Conservation (phyloP, 64 coral and sea anemone species). For the Porites australiensis region DNA sequence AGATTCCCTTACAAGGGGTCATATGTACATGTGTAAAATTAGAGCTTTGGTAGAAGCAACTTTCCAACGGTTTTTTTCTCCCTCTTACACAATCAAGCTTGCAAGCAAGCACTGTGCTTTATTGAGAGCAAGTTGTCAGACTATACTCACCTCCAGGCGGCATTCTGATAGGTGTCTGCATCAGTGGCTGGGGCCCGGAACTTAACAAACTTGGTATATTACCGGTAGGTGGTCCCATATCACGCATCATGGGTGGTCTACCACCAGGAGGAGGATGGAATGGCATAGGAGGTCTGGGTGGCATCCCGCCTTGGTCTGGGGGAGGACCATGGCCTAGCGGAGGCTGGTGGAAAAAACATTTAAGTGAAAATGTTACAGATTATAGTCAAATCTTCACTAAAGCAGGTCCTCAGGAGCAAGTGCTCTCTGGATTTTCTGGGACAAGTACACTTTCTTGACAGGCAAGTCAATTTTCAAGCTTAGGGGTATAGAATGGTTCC, state of each 20-base stretch:
- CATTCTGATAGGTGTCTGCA: constrained; percentile 33
- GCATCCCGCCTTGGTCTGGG: constrained; percentile 4
- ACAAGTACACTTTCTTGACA: too few species aligned
- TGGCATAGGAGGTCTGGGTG: constrained; percentile 1
- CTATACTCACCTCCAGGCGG: constrained; percentile 26
- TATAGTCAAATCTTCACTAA: too few species aligned
- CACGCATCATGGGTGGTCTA: constrained; percentile 3
- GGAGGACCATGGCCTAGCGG: constrained; percentile 23
- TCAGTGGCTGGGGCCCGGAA: neutral
- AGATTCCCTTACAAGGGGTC: too few species aligned
- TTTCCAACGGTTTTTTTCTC: too few species aligned
- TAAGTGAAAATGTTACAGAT: neutral
- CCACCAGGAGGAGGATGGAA: constrained; percentile 12
- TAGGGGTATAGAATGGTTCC: too few species aligned
- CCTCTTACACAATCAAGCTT: too few species aligned
- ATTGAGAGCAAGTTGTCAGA: neutral
- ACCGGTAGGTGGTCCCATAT: constrained; percentile 28
- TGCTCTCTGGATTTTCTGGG: too few species aligned
- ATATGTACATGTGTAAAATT: too few species aligned
- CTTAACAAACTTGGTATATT: constrained; percentile 12
- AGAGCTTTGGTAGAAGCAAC: too few species aligned
- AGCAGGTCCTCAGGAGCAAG: too few species aligned
- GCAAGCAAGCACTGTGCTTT: too few species aligned
- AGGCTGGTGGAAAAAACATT: neutral
- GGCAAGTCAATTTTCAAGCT: too few species aligned